Evolutionary conservation across 2,888 invertebrate genomes (phyloP).

Genomic region (Melieria picta): DNA sequence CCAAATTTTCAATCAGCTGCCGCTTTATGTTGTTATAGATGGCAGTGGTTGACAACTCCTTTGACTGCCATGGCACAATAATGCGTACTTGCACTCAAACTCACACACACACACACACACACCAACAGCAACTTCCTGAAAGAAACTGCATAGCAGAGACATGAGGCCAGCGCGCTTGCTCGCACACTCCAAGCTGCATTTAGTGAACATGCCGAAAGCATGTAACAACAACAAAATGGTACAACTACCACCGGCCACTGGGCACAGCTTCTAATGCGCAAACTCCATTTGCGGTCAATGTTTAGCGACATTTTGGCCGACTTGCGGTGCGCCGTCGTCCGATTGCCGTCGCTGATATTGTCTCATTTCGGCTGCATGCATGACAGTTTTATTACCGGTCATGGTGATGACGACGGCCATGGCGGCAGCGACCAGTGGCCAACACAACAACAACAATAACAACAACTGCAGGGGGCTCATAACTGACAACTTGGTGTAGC

Average conservation of each 20-base stretch:
- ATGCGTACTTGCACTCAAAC: slow-evolving; percentile 19
- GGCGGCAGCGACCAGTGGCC: too few relatives aligned
- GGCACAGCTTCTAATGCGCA: too few relatives aligned
- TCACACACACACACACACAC: slow-evolving; percentile 23
- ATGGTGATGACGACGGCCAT: slow-evolving; percentile 22
- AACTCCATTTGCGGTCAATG: slow-evolving; percentile 55
- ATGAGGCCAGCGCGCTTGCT: too few relatives aligned
- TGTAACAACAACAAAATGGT: too few relatives aligned
- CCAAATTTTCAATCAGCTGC: slow-evolving; percentile 6
- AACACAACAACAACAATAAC: too few relatives aligned
- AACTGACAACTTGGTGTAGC: too few relatives aligned
- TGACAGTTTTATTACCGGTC: slow-evolving; percentile 60
- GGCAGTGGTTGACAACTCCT: slow-evolving; percentile 17
- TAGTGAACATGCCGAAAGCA: too few relatives aligned
- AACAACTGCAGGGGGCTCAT: too few relatives aligned
- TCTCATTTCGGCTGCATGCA: slow-evolving; percentile 51
- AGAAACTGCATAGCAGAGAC: slow-evolving; percentile 17
- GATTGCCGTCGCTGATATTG: slow-evolving; percentile 53
- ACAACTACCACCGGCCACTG: too few relatives aligned
- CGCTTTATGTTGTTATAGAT: not conserved
- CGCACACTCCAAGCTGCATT: too few relatives aligned
- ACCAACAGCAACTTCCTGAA: slow-evolving; percentile 17
- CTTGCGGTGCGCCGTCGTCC: not conserved
- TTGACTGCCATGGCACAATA: slow-evolving; percentile 16
- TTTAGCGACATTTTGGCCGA: slow-evolving; percentile 53